Evolutionary conservation across 2,113 vertebrate genomes (phyloP).

Genomic region (Poeciliopsis turrubarensis): DNA sequence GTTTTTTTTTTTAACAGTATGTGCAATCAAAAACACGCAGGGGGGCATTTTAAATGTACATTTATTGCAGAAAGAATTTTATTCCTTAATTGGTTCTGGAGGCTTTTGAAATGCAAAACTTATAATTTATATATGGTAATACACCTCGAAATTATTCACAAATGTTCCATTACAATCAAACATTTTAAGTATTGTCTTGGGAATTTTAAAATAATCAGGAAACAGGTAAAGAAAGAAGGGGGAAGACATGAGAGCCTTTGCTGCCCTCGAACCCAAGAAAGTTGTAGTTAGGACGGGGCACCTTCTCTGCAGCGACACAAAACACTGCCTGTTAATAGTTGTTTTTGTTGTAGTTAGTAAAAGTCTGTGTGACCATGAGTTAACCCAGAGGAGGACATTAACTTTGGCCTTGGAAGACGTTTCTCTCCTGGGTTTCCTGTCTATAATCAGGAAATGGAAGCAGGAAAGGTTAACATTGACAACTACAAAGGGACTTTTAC

Average conservation of each 20-base stretch:
- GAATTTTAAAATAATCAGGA: not conserved
- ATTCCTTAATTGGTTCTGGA: not conserved
- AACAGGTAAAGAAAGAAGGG: not conserved
- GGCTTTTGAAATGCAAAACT: not conserved
- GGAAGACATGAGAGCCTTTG: not conserved
- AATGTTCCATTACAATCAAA: not conserved
- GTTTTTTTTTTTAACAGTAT: not conserved
- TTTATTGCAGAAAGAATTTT: not conserved
- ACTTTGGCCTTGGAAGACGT: too few relatives aligned
- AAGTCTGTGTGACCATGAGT: too few relatives aligned
- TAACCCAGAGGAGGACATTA: too few relatives aligned
- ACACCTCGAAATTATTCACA: too few relatives aligned
- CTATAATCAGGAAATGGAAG: too few relatives aligned
- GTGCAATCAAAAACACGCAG: not conserved
- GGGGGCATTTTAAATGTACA: not conserved
- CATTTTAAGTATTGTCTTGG: not conserved
- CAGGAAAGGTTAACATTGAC: too few relatives aligned
- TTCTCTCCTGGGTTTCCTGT: too few relatives aligned
- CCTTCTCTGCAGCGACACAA: not conserved
- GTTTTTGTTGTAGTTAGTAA: not conserved
- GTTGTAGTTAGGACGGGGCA: not conserved
- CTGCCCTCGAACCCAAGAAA: not conserved
- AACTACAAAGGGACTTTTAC: too few relatives aligned
- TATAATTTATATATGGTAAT: not conserved
- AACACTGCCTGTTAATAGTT: not conserved